Evolutionary conservation across 2,797 vertebrate genomes (phyloP).

Genomic region (Amphiprion clarkii): DNA sequence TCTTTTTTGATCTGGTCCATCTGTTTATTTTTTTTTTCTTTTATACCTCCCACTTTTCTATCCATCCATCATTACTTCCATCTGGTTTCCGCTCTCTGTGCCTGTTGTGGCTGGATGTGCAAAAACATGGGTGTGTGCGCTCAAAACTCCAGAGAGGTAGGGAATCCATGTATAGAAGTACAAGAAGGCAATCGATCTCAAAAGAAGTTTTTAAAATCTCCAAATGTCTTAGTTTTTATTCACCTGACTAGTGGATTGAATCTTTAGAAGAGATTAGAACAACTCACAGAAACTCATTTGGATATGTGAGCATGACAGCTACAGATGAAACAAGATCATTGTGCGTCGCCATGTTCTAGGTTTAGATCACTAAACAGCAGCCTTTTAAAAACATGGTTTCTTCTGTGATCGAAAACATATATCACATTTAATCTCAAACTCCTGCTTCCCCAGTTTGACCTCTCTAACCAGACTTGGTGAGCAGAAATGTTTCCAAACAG

Average conservation of each 20-base stretch:
- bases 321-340: no score
- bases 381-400: no score
- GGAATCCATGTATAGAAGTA: background rate
- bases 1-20: background rate
- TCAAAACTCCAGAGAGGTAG: constrained; percentile 1
- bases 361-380: no score
- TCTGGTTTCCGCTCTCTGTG: background rate
- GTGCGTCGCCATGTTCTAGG: no score
- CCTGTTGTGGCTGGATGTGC: background rate
- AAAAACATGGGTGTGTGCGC: background rate
- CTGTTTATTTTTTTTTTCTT: background rate
- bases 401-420: no score
- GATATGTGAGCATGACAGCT: background rate
- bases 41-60: background rate
- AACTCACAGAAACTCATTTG: no score
- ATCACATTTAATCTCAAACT: no score
- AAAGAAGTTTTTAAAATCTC: no score
- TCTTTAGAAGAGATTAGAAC: background rate
- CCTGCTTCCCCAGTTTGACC: no score
- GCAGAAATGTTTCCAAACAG: background rate
- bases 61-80: background rate
- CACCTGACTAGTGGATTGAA: background rate
- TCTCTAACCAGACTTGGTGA: no score
- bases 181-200: background rate
- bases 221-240: background rate